Evolutionary conservation across 2,797 vertebrate genomes (phyloP).

Genomic region (Tragopan temminckii): DNA sequence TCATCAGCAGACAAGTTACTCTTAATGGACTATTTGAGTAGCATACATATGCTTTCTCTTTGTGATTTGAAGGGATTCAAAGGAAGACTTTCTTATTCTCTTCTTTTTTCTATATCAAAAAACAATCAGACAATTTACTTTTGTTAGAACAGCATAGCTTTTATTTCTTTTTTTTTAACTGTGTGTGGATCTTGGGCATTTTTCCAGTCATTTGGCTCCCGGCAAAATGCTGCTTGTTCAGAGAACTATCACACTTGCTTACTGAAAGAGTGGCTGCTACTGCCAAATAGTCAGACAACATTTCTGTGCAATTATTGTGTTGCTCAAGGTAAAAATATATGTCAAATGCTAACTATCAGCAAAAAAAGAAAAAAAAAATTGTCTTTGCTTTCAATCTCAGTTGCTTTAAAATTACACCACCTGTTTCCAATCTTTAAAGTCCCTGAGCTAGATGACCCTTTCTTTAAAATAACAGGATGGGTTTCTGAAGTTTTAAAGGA

Average conservation of each 20-base stretch:
- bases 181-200: neutral
- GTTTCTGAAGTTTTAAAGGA: neutral
- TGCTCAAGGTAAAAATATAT: slow-evolving; percentile 1
- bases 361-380: neutral
- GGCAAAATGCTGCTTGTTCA: neutral
- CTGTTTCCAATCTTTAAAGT: neutral
- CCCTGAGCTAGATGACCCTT: neutral
- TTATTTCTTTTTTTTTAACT: neutral
- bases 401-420: neutral
- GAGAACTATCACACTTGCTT: neutral
- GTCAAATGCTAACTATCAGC: neutral
- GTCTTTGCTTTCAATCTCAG: neutral
- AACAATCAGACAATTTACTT: neutral
- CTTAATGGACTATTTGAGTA: neutral
- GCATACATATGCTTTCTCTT: neutral
- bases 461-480: neutral
- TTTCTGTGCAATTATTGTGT: neutral
- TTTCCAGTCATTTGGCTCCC: neutral
- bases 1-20: neutral
- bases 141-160: neutral
- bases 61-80: neutral
- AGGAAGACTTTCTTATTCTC: neutral
- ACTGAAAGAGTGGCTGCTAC: neutral
- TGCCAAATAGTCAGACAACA: neutral
- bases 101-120: neutral